Evolutionary conservation across 2,888 invertebrate genomes (phyloP).

Genomic region (Netelia fuscicornis): DNA sequence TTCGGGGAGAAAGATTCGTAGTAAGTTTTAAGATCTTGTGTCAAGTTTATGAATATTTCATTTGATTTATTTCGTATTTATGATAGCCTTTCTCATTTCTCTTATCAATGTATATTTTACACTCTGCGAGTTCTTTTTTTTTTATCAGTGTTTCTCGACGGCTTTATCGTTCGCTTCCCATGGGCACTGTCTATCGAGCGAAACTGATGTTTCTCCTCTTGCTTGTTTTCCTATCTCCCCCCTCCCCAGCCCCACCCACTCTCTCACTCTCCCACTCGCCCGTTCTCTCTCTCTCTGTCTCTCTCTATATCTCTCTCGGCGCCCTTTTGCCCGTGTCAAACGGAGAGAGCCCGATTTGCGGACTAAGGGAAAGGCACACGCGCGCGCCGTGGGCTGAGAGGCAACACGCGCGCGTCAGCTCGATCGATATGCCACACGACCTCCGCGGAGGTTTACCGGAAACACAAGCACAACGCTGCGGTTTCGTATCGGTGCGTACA

Average conservation of each 20-base stretch:
- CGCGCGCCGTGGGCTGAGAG: slow-evolving; percentile 8
- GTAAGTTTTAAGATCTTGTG: neutral
- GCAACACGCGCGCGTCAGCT: slow-evolving; percentile 27
- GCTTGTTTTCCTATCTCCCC: neutral
- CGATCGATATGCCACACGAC: slow-evolving; percentile 44
- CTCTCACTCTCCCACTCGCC: slow-evolving; percentile 50
- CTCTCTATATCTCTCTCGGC: slow-evolving; percentile 18
- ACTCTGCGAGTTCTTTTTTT: neutral
- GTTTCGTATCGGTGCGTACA: slow-evolving; percentile 12
- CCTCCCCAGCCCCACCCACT: slow-evolving; percentile 34
- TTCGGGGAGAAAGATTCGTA: neutral
- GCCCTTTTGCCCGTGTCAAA: slow-evolving; percentile 45
- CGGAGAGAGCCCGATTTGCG: slow-evolving; percentile 40
- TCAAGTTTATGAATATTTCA: neutral
- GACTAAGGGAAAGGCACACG: slow-evolving; percentile 38
- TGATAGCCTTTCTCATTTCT: neutral
- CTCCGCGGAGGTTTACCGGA: slow-evolving; percentile 32
- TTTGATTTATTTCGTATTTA: neutral
- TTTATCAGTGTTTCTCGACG: neutral
- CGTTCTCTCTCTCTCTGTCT: slow-evolving; percentile 28
- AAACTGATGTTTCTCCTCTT: slow-evolving; percentile 3
- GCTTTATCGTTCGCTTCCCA: neutral
- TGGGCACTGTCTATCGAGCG: slow-evolving; percentile 4
- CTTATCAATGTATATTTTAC: neutral
- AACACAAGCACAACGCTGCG: slow-evolving; percentile 40